Base-by-base conservation (phyloP, 2,797 vertebrate genomes). In the Peromyscus melanophrys region DNA sequence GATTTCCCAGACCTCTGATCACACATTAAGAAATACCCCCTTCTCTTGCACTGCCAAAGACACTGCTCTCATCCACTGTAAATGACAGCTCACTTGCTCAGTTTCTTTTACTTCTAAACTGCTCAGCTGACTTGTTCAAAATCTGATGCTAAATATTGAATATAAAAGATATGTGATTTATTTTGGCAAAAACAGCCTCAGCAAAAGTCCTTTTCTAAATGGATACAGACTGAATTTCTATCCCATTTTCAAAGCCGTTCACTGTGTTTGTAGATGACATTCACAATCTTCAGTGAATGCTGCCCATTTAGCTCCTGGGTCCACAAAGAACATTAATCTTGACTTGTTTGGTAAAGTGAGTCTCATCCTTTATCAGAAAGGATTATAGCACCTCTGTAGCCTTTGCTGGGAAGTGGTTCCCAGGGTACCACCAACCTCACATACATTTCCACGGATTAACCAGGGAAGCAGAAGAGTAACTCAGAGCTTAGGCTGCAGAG, bases 251-350 rank as follows among this genome's bases (percentile, higher is more conserved):
- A 87, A 96, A 95, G 75, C 37, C 29, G 69, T 92, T 88, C 37
- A 25, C 52, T 67, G 29, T 55, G 25, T 46, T 34, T 29, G 13
- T 29, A 63, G 94, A 97, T 93, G 85, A 97, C 96, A 92, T 96
- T 63, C 96, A 83, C 9, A 91, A 85, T 49, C 17, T 92, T 96
- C 76, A 94, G 71, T 0, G 2, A 97, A 85, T 0, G 0, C 86
- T 97, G 95, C 55, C 96, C 82, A 77, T 90, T 93, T 77, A 98
- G 69, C 63, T 82, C 65, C 80, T 34, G 46, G 63, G 37, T 80
- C 34, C 59, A 85, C 0, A 0, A 86, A 96, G 97, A 96, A 93
- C 27, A 94, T 97, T 97, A 71, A 96, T 91, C 92, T 96, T 90
- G 86, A 83, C 93, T 77, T 59, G 67, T 17, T 71, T 82, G 94